Base-by-base conservation (phyloP, 2,888 invertebrate genomes). In the Apocheima hispidaria region DNA sequence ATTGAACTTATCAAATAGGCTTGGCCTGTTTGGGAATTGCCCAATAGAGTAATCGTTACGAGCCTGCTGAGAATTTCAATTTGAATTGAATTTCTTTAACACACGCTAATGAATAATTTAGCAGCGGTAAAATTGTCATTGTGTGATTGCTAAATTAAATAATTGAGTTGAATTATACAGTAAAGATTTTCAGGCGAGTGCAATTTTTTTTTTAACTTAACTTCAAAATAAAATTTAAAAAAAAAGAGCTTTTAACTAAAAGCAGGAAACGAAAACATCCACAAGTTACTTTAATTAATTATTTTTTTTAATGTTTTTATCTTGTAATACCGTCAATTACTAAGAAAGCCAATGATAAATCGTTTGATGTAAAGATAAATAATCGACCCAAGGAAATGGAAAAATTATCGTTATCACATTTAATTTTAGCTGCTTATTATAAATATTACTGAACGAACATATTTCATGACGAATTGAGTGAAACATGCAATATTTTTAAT, bases 21-120 rank as follows among this genome's bases (percentile, higher is more conserved):
- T 50, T 55, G 55, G 50, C 55, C 48, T 52, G 48, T 62, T 62
- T 56, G 61, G 61, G 61, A 62, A 62, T 62, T 52, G 48, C 56
- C 56, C 28, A 62, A 52, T 52, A 21, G 49, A 56, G 51, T 44
- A 48, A 23, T 49, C 63, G 51, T 52, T 51, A 56, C 43, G 18
- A 46, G 35, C 63, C 51, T 46, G 55, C 33, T 49, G 51, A 35
- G 63, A 63, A 63, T 63, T 55, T 28, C 35, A 63, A 63, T 51
- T 51, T 38, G 43, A 48, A 48, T 63, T 46, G 38, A 33, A 33
- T 38, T 52, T 58, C 38, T 52, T 51, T 43, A 36, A 7, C 48
- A 44, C 43, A 44, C 26, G 51, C 51, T 51, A 58, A 51, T 58
- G 51, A 51, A 58, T 58, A 44, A 50, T 57, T 43, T 50, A 50